A percentile compares a stretch with the other conserved stretches of the same genome.
These are phyloP conservation scores for Julus scanicus DNA, from an alignment of 2,888 invertebrate genomes.

Conservation along the genomic window DNA sequence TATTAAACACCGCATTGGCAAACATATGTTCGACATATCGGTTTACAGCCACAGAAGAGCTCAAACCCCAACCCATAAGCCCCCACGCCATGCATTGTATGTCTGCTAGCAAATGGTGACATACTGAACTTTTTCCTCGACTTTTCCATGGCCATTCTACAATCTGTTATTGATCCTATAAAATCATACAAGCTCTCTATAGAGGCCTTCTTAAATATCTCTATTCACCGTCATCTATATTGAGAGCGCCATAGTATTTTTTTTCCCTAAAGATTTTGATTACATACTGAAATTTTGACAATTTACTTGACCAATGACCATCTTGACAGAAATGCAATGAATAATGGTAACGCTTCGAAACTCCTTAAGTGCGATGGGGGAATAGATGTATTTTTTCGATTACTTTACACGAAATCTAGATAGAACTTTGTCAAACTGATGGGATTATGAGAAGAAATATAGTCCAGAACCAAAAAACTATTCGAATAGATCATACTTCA, in stretches of 20 bases:
- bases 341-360: no score
- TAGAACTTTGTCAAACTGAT: no score
- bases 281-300: background rate
- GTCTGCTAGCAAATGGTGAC: background rate
- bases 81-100: background rate
- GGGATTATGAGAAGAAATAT: no score
- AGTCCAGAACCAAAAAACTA: no score
- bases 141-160: background rate
- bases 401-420: no score
- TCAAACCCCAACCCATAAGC: background rate
- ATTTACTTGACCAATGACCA: background rate
- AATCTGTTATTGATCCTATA: background rate
- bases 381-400: no score
- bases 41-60: background rate
- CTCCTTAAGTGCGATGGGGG: background rate
- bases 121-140: background rate
- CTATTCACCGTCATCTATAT: no score
- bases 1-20: constrained; percentile 24
- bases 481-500: no score
- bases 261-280: background rate
- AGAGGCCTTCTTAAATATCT: no score
- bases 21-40: constrained; percentile 6
- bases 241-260: no score
- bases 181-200: background rate
- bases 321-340: no score